A percentile compares a stretch with the other conserved stretches of the same genome.
These are phyloP conservation scores for Drosophila gaucha DNA, from an alignment of 2,888 invertebrate species.

Conservation along the genomic window DNA sequence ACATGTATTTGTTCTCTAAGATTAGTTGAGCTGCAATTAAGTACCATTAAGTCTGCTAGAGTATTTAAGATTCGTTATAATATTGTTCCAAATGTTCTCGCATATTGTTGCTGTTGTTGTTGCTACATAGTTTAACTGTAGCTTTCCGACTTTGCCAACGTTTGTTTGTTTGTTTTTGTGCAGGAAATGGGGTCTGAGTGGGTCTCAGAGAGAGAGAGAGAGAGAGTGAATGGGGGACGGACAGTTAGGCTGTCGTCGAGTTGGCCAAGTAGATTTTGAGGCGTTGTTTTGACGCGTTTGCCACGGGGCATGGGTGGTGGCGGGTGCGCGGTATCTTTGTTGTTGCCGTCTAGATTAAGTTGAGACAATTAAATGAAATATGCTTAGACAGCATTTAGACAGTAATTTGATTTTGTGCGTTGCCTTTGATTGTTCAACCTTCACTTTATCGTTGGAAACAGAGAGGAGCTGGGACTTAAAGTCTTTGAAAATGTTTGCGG, in stretches of 20 bases:
- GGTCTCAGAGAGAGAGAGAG: too few relatives aligned
- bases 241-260: slow-evolving; percentile 26
- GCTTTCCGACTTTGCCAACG: slow-evolving; percentile 52
- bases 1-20: too few relatives aligned
- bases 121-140: slow-evolving; percentile 56
- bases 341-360: slow-evolving; percentile 52
- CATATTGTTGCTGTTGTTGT: slow-evolving; percentile 25
- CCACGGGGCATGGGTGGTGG: not conserved
- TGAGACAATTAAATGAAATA: slow-evolving; percentile 66
- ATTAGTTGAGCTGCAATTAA: too few relatives aligned
- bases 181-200: slow-evolving; percentile 3
- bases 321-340: slow-evolving; percentile 19
- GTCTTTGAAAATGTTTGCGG: slow-evolving; percentile 8
- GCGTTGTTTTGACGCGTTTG: slow-evolving; percentile 71
- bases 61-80: slow-evolving; percentile 4
- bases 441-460: not conserved
- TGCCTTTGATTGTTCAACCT: slow-evolving; percentile 44
- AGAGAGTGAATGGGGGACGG: slow-evolving; percentile 1
- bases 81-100: not conserved
- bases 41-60: not conserved
- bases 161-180: slow-evolving; percentile 53
- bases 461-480: not conserved
- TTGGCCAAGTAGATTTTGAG: slow-evolving; percentile 59
- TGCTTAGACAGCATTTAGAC: slow-evolving; percentile 72
- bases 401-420: slow-evolving; percentile 70